phyloP scores from a whole-genome alignment of 2,888 invertebrate species.

The Volucella bombylans region DNA sequence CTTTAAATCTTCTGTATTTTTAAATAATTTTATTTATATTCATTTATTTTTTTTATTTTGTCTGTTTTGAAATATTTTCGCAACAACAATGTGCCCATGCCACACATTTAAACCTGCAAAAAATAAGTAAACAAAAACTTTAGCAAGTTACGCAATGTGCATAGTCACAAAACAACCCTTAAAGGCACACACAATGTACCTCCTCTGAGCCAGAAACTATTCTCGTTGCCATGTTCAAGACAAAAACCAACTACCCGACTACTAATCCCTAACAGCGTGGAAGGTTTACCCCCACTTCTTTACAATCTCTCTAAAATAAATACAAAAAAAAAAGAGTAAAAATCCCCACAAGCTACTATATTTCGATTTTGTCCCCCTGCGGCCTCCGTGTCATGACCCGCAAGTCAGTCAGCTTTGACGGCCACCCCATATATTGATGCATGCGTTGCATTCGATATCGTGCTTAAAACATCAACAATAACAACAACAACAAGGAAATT shows the following conservation, averaged over 20 bases:
- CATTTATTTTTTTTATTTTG: too few relatives aligned
- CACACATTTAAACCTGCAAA: constrained; percentile 17
- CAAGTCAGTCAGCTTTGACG: constrained; percentile 49
- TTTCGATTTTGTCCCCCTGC: constrained; percentile 12
- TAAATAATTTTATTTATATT: too few relatives aligned
- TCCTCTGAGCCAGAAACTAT: constrained; percentile 43
- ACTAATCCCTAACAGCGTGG: background rate
- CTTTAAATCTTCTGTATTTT: too few relatives aligned
- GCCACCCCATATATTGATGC: constrained; percentile 46
- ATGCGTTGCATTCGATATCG: constrained; percentile 56
- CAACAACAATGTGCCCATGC: background rate
- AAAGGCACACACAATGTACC: constrained; percentile 1
- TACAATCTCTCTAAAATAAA: background rate
- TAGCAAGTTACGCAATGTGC: background rate
- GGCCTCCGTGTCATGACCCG: constrained; percentile 13
- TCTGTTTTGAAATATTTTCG: too few relatives aligned
- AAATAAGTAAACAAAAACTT: background rate
- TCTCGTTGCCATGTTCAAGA: constrained; percentile 42
- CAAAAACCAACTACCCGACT: constrained; percentile 7
- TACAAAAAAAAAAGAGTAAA: too few relatives aligned
- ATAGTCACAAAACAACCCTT: background rate
- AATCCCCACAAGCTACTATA: background rate
- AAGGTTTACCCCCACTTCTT: constrained; percentile 31
- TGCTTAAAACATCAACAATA: constrained; percentile 20
- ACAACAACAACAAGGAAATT: background rate